Percentiles rank a stretch among this genome's conserved stretches.
phyloP scores from a whole-genome alignment of 2,113 vertebrate genomes.

The Spea bombifrons region DNA sequence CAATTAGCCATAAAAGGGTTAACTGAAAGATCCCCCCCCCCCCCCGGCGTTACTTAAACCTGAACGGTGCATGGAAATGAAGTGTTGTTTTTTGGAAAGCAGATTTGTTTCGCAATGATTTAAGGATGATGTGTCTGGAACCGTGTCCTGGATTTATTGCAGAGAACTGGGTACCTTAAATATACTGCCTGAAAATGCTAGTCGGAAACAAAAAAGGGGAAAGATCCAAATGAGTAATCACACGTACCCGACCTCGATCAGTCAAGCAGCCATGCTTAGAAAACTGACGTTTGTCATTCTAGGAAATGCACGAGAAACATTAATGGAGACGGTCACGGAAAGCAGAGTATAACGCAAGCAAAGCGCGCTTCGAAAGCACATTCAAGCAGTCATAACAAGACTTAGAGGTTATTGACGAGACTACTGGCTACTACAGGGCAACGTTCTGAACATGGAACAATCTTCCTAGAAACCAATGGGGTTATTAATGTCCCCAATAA shows the following conservation, averaged over 20 bases:
- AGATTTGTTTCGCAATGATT: too few species aligned
- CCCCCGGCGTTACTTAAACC: too few species aligned
- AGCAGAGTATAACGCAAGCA: neutral
- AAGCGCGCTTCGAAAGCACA: neutral
- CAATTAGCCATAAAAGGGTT: too few species aligned
- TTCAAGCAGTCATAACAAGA: neutral
- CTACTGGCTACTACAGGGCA: too few species aligned
- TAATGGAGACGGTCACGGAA: constrained; percentile 47
- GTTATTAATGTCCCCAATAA: too few species aligned
- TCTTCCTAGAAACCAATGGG: too few species aligned
- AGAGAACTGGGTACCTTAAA: constrained; percentile 18
- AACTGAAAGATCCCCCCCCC: too few species aligned
- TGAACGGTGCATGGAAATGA: too few species aligned
- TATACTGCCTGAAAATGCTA: constrained; percentile 11
- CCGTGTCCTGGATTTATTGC: neutral
- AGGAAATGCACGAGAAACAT: constrained; percentile 61
- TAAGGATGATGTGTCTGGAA: too few species aligned
- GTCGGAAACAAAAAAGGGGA: constrained; percentile 8
- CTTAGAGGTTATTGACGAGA: too few species aligned
- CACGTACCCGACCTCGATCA: constrained; percentile 85
- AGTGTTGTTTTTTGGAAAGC: too few species aligned
- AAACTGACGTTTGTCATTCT: constrained; percentile 64
- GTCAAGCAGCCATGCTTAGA: constrained; percentile 76
- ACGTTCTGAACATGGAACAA: too few species aligned
- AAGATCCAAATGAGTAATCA: constrained; percentile 46